Evolutionary conservation across 2,888 invertebrate species (phyloP), one percentile per base, ranked within the genome.

Genomic region (Lochmaea capreae): DNA sequence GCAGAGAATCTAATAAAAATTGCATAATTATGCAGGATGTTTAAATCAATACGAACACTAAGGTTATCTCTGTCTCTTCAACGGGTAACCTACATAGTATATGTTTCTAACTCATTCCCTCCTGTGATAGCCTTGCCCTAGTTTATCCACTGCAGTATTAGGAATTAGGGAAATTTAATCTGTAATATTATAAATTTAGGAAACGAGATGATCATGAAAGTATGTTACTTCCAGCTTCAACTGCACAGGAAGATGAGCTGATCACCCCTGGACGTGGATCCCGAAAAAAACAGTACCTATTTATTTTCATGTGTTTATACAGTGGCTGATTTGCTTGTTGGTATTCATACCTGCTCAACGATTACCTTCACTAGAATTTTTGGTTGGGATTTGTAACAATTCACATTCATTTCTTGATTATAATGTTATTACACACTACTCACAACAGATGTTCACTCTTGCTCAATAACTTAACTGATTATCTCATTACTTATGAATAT

Each of bases 261-360:
- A 74, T 79, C 81, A 80, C 78, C 79, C 80, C 80, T 77, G 84
- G 83, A 83, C 78, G 78, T 76, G 80, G 82, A 83, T 83, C 76
- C 82, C 86, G 80, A 83, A 81, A 83, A 84, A 87, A 87, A 87
- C 87, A 88, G 88, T 88, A 88, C 87, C 84, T 87, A 88, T 88
- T 87, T 86, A 86, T 87, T 87, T 87, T 87, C 87, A 87, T 87
- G 87, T 87, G 87, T 87, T 87, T 81, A 81, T 87, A 87, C 87
- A 87, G 87, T 87, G 87, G 87, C 87, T 87, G 87, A 87, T 72
- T 72, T 87, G 87, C 87, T 87, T 87, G 87, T 87, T 87, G 87
- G 87, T 87, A 72, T 72, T 71, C 71, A 84, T 84, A 86, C 87
- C 87, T 86, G 87, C 87, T 87, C 87, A 87, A 86, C 86, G 86